Base-by-base conservation (phyloP, 2,888 invertebrate genomes). In the Cheilosia soror region DNA sequence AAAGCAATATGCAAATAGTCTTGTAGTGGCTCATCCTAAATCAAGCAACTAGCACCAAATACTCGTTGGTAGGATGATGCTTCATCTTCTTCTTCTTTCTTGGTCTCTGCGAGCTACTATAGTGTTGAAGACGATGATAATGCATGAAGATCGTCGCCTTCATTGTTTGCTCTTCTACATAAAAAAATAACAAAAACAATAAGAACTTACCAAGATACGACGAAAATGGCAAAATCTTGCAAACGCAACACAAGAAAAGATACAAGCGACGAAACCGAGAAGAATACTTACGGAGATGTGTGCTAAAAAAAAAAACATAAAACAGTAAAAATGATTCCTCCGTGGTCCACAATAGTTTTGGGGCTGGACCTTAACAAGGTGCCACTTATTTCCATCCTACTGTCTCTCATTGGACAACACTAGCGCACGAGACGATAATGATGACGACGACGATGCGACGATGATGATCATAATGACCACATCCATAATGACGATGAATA, bases 311-410 rank as follows among this genome's bases (percentile, higher is more conserved):
- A 20, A 15, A 44, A 44, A 49, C 5, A 44, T n/a, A 62, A 71
- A 72, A 31, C 51, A 62, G 31, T 60, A 60, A 58, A 51, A 37
- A 60, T 66, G 29, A 58, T 57, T 79, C 65, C 49, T 65, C 60
- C 57, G 11, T 58, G 58, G 51, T 66, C 27, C 49, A 66, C 65
- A 78, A 71, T 51, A 73, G 79, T 80, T 73, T 80, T 66, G 65
- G 60, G 72, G 58, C 51, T 73, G 65, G 65, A 73, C 79, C 72
- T 29, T 58, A 79, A 73, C 73, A 73, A 73, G 73, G 73, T 80
- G 73, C 79, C 66, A 80, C 60, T 73, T 80, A 80, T 73, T 66
- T 66, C 60, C 66, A 73, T 58, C 58, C 66, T 73, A 73, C 58
- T 79, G 58, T 60, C 37, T 65, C 72, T 66, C 58, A 53, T 66